Evolutionary conservation across 2,888 invertebrate species (phyloP), one percentile per base, ranked within the genome.

Genomic region (Lamellibrachia satsuma): DNA sequence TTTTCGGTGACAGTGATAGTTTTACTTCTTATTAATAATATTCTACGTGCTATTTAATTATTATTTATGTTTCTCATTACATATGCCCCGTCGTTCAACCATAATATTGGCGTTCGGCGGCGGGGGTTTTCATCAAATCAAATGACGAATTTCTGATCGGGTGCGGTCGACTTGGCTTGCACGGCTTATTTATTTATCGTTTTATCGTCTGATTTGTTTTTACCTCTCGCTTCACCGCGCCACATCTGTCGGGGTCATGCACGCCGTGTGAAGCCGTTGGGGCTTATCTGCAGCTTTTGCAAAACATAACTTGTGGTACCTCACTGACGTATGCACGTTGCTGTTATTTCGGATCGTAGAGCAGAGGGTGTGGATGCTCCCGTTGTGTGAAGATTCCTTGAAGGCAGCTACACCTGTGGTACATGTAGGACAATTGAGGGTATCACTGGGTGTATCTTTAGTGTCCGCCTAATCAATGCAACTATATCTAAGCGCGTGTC

Each of bases 41-140:
- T 75, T 75, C 75, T 75, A 75, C 75, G 75, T 75, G 75, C 75
- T 75, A 75, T 75, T 75, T 75, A 75, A 75, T 75, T 75, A 75
- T 75, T 75, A 75, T 75, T 75, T 75, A 75, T 75, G 22, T 22
- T 15, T 75, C 75, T 75, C 75, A 22, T 39, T 39, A 39, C 39
- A 39, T 75, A 75, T n/a, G n/a, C 75, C 75, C 15, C 75, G n/a
- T 57, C 57, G 57, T 57, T 15, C 57, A 22, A 75, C 6, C 75
- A n/a, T 39, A 11, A n/a, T 75, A 15, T 75, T n/a, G 55, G 55
- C 55, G 39, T 39, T 39, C 39, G 22, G n/a, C 75, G n/a, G n/a
- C 75, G 75, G 11, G 75, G n/a, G 22, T 75, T 75, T 75, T 39
- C 39, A 39, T 39, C 75, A 75, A 75, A 75, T 22, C 75, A 75